phyloP scores from a whole-genome alignment of 1,140 invertebrate species.

The Aphidius ervi region DNA sequence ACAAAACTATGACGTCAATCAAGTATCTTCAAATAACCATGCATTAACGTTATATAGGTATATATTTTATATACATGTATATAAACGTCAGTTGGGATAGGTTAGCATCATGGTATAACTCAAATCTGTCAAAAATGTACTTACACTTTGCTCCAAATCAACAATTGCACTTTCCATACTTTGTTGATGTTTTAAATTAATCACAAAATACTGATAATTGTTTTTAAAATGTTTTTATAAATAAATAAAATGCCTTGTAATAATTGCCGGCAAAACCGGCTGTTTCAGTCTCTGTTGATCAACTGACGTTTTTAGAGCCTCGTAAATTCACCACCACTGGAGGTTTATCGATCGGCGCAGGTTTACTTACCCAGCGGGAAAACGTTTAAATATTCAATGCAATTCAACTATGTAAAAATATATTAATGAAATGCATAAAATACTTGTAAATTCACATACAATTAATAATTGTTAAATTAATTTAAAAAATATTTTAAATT shows the following conservation, averaged over 20 bases:
- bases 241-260: background rate
- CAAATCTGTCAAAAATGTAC: slow-evolving; percentile 1
- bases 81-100: slow-evolving; percentile 11
- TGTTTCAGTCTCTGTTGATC: background rate
- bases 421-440: no score
- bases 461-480: no score
- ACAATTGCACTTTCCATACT: slow-evolving; percentile 5
- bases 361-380: no score
- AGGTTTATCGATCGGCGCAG: no score
- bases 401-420: no score
- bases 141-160: slow-evolving; percentile 19
- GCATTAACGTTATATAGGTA: no score
- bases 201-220: background rate
- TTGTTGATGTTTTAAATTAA: background rate
- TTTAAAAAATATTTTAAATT: no score
- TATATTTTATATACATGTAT: background rate
- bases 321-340: no score
- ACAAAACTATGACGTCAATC: background rate
- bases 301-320: slow-evolving; percentile 1
- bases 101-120: slow-evolving; percentile 5
- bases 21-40: no score
- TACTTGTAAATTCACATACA: no score
- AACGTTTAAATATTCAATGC: no score
- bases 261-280: no score
- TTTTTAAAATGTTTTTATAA: background rate